Percentiles rank a stretch among this genome's conserved stretches.
Conservation (phyloP, 37 sponge, comb jelly and placozoan genomes). For the Dysidea cf. avara region DNA sequence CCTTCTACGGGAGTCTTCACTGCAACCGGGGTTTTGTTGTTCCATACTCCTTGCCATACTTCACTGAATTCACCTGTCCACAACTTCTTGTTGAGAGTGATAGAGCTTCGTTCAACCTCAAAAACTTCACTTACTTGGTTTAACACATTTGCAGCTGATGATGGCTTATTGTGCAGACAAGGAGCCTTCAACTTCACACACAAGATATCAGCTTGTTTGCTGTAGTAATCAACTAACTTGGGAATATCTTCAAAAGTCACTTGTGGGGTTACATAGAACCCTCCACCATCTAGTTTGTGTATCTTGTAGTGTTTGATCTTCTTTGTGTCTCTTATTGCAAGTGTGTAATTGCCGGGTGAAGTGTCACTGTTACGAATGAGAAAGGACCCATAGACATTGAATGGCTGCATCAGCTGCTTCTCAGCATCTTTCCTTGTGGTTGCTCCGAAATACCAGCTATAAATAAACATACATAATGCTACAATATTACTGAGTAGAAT, state of each 20-base stretch:
- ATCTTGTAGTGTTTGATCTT: conserved; percentile 90
- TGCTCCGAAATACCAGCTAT: conserved; percentile 97
- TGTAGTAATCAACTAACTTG: too few relatives aligned
- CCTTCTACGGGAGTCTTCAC: conserved; percentile 97
- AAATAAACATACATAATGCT: conserved; percentile 16
- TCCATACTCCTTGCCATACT: conserved; percentile 96
- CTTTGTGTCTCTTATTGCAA: conserved; percentile 84
- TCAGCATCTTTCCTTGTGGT: conserved; percentile 94
- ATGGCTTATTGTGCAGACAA: conserved; percentile 77
- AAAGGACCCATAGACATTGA: too few relatives aligned
- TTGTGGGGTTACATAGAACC: conserved; percentile 86
- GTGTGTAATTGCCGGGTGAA: conserved; percentile 90
- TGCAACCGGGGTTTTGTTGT: conserved; percentile 87
- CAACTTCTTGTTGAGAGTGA: conserved; percentile 59
- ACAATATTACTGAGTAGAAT: too few relatives aligned
- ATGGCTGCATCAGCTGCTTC: too few relatives aligned
- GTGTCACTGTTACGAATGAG: conserved; percentile 98
- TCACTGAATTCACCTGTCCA: conserved; percentile 95
- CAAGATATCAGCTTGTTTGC: conserved; percentile 76
- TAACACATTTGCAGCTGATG: conserved; percentile 88
- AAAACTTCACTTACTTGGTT: conserved; percentile 82
- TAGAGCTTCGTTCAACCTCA: conserved; percentile 84
- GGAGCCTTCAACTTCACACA: conserved; percentile 60
- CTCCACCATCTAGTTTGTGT: conserved; percentile 87
- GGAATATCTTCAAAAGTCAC: conserved; percentile 77